Conservation (phyloP, 1,140 invertebrate genomes). For the Tetramorium parvispinum region DNA sequence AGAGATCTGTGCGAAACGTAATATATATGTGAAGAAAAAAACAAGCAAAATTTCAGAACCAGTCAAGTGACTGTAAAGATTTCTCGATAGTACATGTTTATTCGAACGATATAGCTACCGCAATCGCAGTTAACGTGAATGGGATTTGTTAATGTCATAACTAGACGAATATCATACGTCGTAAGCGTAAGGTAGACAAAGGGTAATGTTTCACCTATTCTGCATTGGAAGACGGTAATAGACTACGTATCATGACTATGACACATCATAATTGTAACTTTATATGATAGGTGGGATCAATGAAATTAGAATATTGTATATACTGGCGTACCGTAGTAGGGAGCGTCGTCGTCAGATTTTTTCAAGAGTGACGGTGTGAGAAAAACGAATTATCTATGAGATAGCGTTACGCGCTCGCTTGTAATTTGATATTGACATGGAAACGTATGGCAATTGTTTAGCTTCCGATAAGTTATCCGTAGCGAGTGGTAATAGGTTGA, state of each 20-base stretch:
- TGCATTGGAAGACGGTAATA: slow-evolving; percentile 58
- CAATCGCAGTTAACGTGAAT: slow-evolving; percentile 42
- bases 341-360: slow-evolving; percentile 56
- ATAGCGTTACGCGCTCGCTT: neutral
- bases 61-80: slow-evolving; percentile 34
- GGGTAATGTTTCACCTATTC: slow-evolving; percentile 57
- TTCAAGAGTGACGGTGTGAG: neutral
- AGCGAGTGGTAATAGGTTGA: slow-evolving; percentile 3
- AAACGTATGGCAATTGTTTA: slow-evolving; percentile 36
- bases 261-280: slow-evolving; percentile 84
- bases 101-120: slow-evolving; percentile 30
- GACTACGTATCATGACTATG: slow-evolving; percentile 73
- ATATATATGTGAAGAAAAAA: neutral
- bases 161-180: slow-evolving; percentile 41
- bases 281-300: slow-evolving; percentile 83
- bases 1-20: slow-evolving; percentile 10
- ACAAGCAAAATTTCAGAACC: slow-evolving; percentile 5
- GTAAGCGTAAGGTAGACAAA: slow-evolving; percentile 20
- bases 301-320: slow-evolving; percentile 81
- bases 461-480: slow-evolving; percentile 32
- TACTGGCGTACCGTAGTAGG: slow-evolving; percentile 68
- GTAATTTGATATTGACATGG: slow-evolving; percentile 16
- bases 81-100: slow-evolving; percentile 49
- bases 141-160: slow-evolving; percentile 47
- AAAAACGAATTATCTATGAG: slow-evolving; percentile 11